Evolutionary conservation across 2,113 vertebrate genomes (phyloP), one percentile per base, ranked within the genome.

Genomic region (Poeciliopsis prolifica): DNA sequence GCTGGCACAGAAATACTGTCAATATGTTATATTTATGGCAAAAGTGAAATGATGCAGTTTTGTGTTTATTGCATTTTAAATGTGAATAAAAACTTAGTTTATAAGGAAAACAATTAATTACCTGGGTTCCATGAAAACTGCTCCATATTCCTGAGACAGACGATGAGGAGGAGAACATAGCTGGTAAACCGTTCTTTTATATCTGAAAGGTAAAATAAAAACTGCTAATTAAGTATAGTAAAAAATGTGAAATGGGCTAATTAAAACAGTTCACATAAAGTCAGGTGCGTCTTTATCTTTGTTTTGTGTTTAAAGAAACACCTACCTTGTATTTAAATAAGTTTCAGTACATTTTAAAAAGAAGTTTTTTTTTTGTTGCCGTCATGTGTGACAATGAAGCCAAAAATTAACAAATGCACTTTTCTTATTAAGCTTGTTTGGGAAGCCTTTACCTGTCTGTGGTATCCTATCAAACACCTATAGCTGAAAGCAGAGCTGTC

Each of bases 91-190:
- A 0, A 19, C 19, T 1, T 40, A 7, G n/a, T 66, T 58, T 30
- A n/a, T 15, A 68, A 31, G 30, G 19, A 58, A 71, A 29, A 68
- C 22, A 22, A 58, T 74, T 78, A 61, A 70, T 91, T 85, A 98
- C 98, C 98, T 94, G 96, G 95, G 86, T 98, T 99, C 98, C 98
- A 99, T 8, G 97, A 96, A 87, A 99, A 99, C 90, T 99, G 98
- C 81, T 99, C 98, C 98, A 99, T 98, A 84, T 99, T 99, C 93
- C 98, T 96, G 83, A 99, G 93, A 90, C 97, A 99, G n/a, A 99
- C 98, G 66, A 99, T 98, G 76, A 99, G 92, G 37, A 99, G 92
- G 69, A 99, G 94, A 61, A 98, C 94, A 0, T 97, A 98, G 93
- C 97, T 97, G 72, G 97, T 99, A 91, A 99, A 99, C 60, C 98